Evolutionary conservation across 1,140 invertebrate genomes (phyloP).

Genomic region (Drosophila dunni): DNA sequence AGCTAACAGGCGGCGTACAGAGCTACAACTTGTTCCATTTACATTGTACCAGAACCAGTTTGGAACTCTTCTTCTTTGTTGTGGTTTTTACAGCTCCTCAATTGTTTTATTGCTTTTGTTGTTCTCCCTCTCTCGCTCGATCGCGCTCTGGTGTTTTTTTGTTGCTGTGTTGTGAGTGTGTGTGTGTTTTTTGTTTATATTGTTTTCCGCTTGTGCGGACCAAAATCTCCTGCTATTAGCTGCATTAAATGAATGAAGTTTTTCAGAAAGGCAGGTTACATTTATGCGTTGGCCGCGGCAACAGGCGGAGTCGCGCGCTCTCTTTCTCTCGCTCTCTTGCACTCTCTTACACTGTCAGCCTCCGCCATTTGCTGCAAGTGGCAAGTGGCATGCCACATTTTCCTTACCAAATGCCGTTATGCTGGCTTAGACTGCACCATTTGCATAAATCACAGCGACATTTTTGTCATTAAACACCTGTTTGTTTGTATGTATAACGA

Average conservation of each 20-base stretch:
- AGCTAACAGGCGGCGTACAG: slow-evolving; percentile 59
- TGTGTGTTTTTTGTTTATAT: slow-evolving; percentile 41
- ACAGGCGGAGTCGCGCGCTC: background rate
- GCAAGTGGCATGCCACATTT: slow-evolving; percentile 30
- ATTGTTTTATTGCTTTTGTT: slow-evolving; percentile 48
- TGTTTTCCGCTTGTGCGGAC: slow-evolving; percentile 45
- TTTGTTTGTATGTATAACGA: slow-evolving; percentile 30
- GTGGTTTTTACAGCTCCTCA: slow-evolving; percentile 52
- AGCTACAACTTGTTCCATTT: slow-evolving; percentile 74
- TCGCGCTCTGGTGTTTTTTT: slow-evolving; percentile 30
- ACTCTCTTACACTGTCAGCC: slow-evolving; percentile 1
- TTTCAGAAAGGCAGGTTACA: slow-evolving; percentile 75
- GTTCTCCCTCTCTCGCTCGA: slow-evolving; percentile 11
- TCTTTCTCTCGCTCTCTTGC: slow-evolving; percentile 10
- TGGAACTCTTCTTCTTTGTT: slow-evolving; percentile 52
- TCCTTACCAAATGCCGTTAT: slow-evolving; percentile 26
- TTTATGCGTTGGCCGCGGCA: slow-evolving; percentile 52
- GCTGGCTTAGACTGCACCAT: slow-evolving; percentile 43
- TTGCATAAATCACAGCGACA: slow-evolving; percentile 62
- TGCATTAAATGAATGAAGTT: slow-evolving; percentile 78
- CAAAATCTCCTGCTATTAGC: slow-evolving; percentile 60
- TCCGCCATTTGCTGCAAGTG: slow-evolving; percentile 15
- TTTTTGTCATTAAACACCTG: slow-evolving; percentile 63
- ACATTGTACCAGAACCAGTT: slow-evolving; percentile 67
- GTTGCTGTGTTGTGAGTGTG: no score